Evolutionary conservation across 2,888 invertebrate genomes (phyloP).

Genomic region (Drosophila rubida): DNA sequence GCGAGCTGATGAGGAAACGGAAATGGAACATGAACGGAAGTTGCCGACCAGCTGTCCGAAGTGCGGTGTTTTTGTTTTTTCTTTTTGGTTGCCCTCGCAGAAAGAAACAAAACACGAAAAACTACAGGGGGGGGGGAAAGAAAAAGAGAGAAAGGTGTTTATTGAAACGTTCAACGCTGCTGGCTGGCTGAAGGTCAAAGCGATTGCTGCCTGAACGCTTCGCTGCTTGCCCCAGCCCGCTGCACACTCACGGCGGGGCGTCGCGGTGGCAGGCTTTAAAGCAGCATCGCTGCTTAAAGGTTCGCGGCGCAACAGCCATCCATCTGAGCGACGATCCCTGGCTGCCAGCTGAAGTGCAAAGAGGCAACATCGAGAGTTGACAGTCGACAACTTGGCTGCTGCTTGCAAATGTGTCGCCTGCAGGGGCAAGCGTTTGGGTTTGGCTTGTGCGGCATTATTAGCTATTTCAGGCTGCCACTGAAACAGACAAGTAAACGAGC

Average conservation of each 20-base stretch:
- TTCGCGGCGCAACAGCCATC: neutral
- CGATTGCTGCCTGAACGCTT: constrained; percentile 38
- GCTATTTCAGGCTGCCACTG: constrained; percentile 63
- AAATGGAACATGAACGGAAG: constrained; percentile 72
- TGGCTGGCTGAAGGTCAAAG: constrained; percentile 55
- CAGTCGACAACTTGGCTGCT: constrained; percentile 16
- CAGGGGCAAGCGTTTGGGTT: constrained; percentile 24
- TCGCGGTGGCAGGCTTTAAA: constrained; percentile 22
- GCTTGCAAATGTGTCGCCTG: constrained; percentile 15
- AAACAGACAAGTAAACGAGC: constrained; percentile 68
- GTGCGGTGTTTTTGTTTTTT: constrained; percentile 17
- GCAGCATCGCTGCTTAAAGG: neutral
- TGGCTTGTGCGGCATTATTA: constrained; percentile 68
- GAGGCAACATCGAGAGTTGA: constrained; percentile 30
- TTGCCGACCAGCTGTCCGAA: constrained; percentile 39
- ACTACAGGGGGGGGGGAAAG: no score
- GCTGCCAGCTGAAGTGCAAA: constrained; percentile 4
- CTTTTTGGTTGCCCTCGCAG: constrained; percentile 3
- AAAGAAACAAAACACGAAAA: neutral
- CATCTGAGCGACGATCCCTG: neutral
- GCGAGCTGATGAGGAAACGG: constrained; percentile 62
- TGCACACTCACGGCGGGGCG: neutral
- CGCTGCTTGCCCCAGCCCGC: constrained; percentile 28
- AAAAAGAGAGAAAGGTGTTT: constrained; percentile 26
- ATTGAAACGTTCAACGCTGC: constrained; percentile 42